Base-by-base conservation (phyloP, 2,113 vertebrate genomes). In the Maccullochella peelii region DNA sequence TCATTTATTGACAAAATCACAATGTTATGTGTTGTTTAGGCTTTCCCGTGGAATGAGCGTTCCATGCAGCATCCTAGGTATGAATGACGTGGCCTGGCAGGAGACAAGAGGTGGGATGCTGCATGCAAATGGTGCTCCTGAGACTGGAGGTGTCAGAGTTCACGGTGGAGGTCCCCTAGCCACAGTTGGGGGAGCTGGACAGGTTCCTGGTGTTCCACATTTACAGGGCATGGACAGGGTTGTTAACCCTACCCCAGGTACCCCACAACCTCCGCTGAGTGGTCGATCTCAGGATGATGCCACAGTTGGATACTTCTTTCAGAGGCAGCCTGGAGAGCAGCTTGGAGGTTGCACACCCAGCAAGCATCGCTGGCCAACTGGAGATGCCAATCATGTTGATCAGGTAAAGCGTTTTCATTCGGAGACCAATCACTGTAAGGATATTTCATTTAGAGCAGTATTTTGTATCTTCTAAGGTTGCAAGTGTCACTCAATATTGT, bases 11-110 rank as follows among this genome's bases (percentile, higher is more conserved):
- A 54, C 52, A 1, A 18, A 70, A 65, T 33, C 6, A 33, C 25
- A 4, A 30, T 76, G 4, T 33, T 58, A 0, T 80, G 15, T 42
- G 21, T 62, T 55, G 1, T 80, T 20, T 68, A 95, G 94, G 89
- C 95, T 95, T 95, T 90, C 90, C 16, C 75, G 88, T 95, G 94
- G 90, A 95, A 94, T 96, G 95, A 96, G 93, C 88, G 88, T 96
- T 95, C 94, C 88, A 82, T 95, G 95, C 95, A 95, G 95, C 91
- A 95, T 96, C 94, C 89, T 95, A 93, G 95, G 95, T 90, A 95
- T 94, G 95, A 96, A 93, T 96, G 96, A 96, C 94, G 95, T 95
- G 94, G 89, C 90, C 91, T 97, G 96, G 95, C 95, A 96, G 94
- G 95, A 96, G 93, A 93, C 93, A 42, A 93, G 95, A 93, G 95